Percentiles rank a stretch among this genome's conserved stretches.
Evolutionary conservation across 2,888 invertebrate genomes (phyloP).

Genomic region (Therioaphis trifolii): DNA sequence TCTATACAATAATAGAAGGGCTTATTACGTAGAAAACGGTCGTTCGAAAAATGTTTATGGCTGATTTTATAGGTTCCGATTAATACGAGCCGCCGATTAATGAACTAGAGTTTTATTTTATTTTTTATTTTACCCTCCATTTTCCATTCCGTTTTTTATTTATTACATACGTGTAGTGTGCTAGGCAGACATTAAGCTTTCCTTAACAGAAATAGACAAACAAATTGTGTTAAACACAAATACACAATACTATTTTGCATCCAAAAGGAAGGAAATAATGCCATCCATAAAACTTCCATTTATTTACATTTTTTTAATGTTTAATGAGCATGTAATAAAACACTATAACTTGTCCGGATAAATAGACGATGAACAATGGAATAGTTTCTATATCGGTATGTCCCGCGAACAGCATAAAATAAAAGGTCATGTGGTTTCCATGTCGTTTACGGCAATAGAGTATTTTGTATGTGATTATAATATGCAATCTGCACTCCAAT

Average conservation of each 20-base stretch:
- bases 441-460: no score
- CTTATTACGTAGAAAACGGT: conserved; percentile 56
- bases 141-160: conserved; percentile 21
- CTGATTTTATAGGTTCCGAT: conserved; percentile 60
- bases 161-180: conserved; percentile 22
- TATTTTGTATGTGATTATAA: no score
- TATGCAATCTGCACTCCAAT: no score
- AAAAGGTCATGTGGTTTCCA: no score
- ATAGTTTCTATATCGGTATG: not conserved
- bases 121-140: conserved; percentile 2
- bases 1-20: conserved; percentile 53
- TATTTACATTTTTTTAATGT: conserved; percentile 37
- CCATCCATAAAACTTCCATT: conserved; percentile 42
- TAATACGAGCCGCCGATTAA: conserved; percentile 57
- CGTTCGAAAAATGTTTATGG: conserved; percentile 52
- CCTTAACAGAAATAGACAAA: conserved; percentile 29
- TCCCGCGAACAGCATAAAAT: no score
- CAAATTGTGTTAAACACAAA: conserved; percentile 43
- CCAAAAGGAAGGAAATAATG: not conserved
- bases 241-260: conserved; percentile 1
- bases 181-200: conserved; percentile 1
- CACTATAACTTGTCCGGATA: conserved; percentile 10
- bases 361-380: conserved; percentile 12
- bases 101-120: conserved; percentile 58
- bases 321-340: conserved; percentile 33